phyloP scores from a whole-genome alignment of 2,113 vertebrate species.

The Gobio gobio region DNA sequence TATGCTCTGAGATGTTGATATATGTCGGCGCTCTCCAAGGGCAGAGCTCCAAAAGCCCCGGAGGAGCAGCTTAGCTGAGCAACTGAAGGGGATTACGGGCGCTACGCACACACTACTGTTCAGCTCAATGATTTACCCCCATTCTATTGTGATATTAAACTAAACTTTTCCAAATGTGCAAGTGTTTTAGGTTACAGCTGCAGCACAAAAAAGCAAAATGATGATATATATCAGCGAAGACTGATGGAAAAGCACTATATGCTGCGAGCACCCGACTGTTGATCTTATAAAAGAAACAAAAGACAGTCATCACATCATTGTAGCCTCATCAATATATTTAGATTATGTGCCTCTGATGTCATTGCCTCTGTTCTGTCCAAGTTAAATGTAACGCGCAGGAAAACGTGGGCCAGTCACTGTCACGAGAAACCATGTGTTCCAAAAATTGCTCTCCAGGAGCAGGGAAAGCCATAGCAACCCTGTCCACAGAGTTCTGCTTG shows the following conservation, averaged over 20 bases:
- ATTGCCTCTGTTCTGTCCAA: conserved; percentile 59
- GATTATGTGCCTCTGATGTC: conserved; percentile 50
- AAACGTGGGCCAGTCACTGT: conserved; percentile 57
- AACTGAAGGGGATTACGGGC: conserved; percentile 52
- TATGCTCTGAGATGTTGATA: conserved; percentile 32
- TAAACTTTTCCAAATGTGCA: conserved; percentile 72
- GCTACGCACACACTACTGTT: conserved; percentile 55
- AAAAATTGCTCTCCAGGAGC: conserved; percentile 70
- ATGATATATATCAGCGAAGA: conserved; percentile 71
- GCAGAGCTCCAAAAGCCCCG: conserved; percentile 25
- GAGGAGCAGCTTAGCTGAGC: conserved; percentile 23
- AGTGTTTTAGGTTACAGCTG: conserved; percentile 72
- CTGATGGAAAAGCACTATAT: conserved; percentile 65
- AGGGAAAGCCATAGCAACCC: conserved; percentile 72
- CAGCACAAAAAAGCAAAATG: conserved; percentile 55
- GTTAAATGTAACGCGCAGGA: conserved; percentile 34
- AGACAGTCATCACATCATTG: conserved; percentile 44
- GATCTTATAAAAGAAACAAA: conserved; percentile 60
- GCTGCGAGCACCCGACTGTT: conserved; percentile 59
- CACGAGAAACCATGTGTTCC: conserved; percentile 67
- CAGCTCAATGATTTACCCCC: conserved; percentile 67
- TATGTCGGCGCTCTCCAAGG: conserved; percentile 10
- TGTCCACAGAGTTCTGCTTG: conserved; percentile 73
- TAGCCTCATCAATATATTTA: conserved; percentile 35
- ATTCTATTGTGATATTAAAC: conserved; percentile 74